Evolutionary conservation across 2,797 vertebrate species (phyloP).

Genomic region (Halcyon badia): DNA sequence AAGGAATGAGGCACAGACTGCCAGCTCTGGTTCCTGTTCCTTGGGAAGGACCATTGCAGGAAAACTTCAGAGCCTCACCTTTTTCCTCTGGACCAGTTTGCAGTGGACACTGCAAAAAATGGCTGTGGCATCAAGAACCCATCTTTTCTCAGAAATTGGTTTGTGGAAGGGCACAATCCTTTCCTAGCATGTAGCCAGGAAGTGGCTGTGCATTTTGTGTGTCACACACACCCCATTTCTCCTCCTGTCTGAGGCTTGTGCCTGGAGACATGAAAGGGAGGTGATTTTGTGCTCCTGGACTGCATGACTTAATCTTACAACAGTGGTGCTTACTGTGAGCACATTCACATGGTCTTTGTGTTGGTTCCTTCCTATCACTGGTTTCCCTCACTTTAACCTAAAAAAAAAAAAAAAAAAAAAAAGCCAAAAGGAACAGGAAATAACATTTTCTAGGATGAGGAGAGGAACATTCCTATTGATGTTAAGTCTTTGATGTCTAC

Average conservation of each 20-base stretch:
- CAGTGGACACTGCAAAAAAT: neutral
- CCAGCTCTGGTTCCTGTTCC: neutral
- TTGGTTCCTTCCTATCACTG: neutral
- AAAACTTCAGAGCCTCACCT: neutral
- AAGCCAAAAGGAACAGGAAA: neutral
- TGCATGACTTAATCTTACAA: neutral
- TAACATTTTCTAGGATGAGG: neutral
- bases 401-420: neutral
- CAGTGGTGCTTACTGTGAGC: fast-evolving
- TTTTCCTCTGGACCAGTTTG: neutral
- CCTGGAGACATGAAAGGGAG: neutral
- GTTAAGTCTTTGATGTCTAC: neutral
- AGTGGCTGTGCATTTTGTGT: neutral
- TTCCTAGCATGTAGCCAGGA: neutral
- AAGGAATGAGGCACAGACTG: neutral
- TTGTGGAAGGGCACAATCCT: neutral
- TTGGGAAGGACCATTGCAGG: neutral
- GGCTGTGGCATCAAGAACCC: neutral
- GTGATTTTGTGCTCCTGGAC: neutral
- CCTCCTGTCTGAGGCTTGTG: neutral
- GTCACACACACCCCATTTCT: neutral
- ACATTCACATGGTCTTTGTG: neutral
- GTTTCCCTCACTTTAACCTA: neutral
- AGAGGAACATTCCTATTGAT: neutral
- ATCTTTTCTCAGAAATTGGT: neutral